Evolutionary conservation across 2,797 vertebrate genomes (phyloP).

Genomic region (Eptatretus atami): DNA sequence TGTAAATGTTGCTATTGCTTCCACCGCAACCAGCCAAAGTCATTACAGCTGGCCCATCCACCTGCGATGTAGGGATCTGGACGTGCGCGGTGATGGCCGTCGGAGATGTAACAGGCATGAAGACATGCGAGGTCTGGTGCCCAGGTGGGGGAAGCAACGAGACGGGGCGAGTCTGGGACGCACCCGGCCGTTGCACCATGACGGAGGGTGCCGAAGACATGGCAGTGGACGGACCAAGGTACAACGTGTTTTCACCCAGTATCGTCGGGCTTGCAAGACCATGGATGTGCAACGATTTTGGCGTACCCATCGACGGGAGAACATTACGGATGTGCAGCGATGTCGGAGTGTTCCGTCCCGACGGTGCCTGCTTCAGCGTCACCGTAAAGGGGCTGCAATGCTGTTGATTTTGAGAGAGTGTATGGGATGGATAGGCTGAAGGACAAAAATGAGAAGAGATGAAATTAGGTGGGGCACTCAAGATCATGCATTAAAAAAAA

Average conservation of each 20-base stretch:
- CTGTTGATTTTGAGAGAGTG: no score
- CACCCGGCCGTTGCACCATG: conserved; percentile 1
- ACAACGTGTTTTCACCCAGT: conserved; percentile 15
- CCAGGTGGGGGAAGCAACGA: not conserved
- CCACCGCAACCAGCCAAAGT: not conserved
- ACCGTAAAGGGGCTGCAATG: not conserved
- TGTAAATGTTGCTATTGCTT: no score
- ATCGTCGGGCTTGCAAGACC: no score
- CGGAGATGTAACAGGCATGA: conserved; percentile 4
- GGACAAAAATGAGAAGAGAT: no score
- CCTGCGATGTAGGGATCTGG: conserved; percentile 1
- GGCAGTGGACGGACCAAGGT: conserved; percentile 9
- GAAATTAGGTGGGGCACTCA: no score
- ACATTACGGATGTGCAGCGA: conserved; percentile 3
- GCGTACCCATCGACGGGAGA: not conserved
- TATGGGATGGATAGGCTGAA: no score
- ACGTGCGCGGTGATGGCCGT: not conserved
- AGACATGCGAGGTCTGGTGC: not conserved
- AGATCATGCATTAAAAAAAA: no score
- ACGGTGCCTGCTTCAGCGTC: not conserved
- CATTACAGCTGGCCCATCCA: not conserved
- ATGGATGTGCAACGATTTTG: no score
- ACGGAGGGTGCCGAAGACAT: conserved; percentile 9
- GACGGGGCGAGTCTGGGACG: not conserved
- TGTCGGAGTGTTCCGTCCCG: not conserved